Conservation (phyloP, 2,797 vertebrate genomes). For the Sebastes ruberrimus region DNA sequence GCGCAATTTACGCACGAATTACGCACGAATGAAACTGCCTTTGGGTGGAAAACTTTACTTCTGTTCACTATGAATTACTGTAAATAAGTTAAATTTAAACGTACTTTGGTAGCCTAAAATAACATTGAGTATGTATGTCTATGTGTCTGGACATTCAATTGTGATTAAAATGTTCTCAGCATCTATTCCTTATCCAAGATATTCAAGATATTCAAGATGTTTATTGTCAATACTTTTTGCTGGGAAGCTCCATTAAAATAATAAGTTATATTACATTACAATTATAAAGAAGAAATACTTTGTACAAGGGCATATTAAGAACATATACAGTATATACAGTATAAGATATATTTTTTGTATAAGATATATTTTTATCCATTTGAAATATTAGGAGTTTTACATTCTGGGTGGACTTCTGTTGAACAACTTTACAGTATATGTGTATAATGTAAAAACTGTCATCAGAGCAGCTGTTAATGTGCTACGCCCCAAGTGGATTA, state of each 20-base stretch:
- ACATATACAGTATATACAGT: too few species aligned
- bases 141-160: background rate
- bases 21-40: background rate
- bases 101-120: background rate
- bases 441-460: background rate
- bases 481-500: constrained; percentile 32
- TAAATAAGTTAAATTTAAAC: background rate
- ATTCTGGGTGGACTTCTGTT: background rate
- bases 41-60: background rate
- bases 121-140: too few species aligned
- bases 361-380: background rate
- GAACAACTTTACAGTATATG: background rate
- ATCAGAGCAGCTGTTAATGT: constrained; percentile 21
- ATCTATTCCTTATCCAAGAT: background rate
- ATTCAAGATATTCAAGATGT: too few species aligned
- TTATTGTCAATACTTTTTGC: too few species aligned
- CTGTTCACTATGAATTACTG: background rate
- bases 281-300: too few species aligned
- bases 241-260: too few species aligned
- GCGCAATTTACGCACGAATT: constrained; percentile 37
- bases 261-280: too few species aligned
- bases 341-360: too few species aligned
- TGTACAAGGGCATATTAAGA: too few species aligned
- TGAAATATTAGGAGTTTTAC: background rate
- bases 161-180: background rate